Evolutionary conservation across 2,888 invertebrate genomes (phyloP), one percentile per base, ranked within the genome.

Genomic region (Acanthacorydalis orientalis): DNA sequence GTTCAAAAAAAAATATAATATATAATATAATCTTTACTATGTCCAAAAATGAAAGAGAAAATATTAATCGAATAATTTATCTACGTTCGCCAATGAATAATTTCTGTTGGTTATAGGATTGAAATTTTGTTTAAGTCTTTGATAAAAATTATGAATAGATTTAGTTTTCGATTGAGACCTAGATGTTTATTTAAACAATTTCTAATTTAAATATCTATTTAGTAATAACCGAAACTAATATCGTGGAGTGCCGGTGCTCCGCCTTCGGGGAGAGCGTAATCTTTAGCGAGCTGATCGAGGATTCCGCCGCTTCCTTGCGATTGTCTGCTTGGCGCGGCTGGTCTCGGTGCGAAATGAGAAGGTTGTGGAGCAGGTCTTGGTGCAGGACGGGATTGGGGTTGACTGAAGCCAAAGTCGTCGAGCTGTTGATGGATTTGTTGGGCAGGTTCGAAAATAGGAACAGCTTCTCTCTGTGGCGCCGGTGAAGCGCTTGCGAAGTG

Each of bases 141-240:
- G 6, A 23, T 23, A 2, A 2, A 23, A 23, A 23, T 6, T 4
- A 23, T 23, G 23, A 4, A 23, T 2, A 23, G n/a, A 23, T 23
- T 23, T 23, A 23, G 6, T 23, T 23, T 23, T 23, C 23, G 23
- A 23, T 23, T 23, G 23, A 23, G 23, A 23, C 23, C 23, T 23
- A 23, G 23, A 23, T 23, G 2, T 23, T 23, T 23, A 23, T 23
- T 23, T 4, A 23, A 23, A n/a, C n/a, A 23, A 23, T 4, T 23
- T 23, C 23, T 37, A 37, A 37, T 9, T 35, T n/a, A 35, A 43
- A 33, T 32, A 23, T 66, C 66, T 64, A 57, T 49, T 67, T 77
- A 83, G 64, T 80, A 85, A 62, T 82, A 81, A 57, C 87, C 85
- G 60, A 88, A 88, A 50, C 83, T 79, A 63, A 88, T 86, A 59